phyloP scores from a whole-genome alignment of 2,113 vertebrate genomes.

The Pterocles orientalis region DNA sequence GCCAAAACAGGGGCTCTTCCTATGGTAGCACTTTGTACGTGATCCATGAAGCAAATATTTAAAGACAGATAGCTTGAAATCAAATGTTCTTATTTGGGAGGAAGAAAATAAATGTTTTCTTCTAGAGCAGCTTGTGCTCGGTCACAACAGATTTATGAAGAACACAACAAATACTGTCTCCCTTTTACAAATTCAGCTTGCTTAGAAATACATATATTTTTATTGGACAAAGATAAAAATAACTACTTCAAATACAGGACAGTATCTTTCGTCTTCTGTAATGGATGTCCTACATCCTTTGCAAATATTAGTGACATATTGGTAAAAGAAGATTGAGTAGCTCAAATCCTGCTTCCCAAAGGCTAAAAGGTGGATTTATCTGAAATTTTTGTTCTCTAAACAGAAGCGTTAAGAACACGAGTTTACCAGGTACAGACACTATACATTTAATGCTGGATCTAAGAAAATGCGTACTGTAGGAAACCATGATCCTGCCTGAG shows the following conservation, averaged over 20 bases:
- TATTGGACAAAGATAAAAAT: constrained; percentile 8
- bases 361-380: background rate
- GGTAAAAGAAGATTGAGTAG: background rate
- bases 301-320: background rate
- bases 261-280: background rate
- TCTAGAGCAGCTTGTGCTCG: background rate
- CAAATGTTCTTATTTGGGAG: background rate
- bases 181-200: background rate
- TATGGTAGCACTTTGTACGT: background rate
- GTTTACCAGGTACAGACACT: background rate
- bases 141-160: background rate
- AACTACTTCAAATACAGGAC: background rate
- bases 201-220: background rate
- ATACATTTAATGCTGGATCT: background rate
- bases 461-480: background rate
- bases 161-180: background rate
- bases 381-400: background rate
- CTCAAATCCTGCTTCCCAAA: background rate
- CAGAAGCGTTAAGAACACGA: background rate
- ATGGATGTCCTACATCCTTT: background rate
- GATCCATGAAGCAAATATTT: background rate
- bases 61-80: background rate
- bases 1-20: background rate
- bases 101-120: background rate
- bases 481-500: background rate